Percentiles rank a stretch among this genome's conserved stretches.
Evolutionary conservation across 64 coral and sea anemone species (phyloP).

Genomic region (Platygyra sinensis): DNA sequence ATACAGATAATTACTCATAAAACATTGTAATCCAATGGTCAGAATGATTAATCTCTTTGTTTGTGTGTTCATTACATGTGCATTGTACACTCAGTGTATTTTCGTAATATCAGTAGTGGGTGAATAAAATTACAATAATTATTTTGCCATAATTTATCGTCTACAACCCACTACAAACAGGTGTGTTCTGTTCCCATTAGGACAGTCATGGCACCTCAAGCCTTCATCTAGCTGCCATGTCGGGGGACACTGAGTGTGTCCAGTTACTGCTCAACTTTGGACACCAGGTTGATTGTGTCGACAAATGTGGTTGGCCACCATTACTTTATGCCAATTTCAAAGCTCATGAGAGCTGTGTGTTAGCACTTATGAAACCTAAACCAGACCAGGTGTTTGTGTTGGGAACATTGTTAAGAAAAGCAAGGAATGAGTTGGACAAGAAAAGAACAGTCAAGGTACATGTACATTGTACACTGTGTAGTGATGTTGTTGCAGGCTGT

Average conservation of each 20-base stretch:
- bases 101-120: too few relatives aligned
- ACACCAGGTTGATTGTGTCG: slow-evolving; percentile 85
- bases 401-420: slow-evolving; percentile 64
- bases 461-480: background rate
- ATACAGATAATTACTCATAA: too few relatives aligned
- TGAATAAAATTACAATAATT: too few relatives aligned
- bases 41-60: too few relatives aligned
- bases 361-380: slow-evolving; percentile 96
- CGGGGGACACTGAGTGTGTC: slow-evolving; percentile 81
- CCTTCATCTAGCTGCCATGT: slow-evolving; percentile 88
- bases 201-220: slow-evolving; percentile 85
- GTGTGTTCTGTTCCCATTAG: background rate
- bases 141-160: too few relatives aligned
- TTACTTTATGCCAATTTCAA: slow-evolving; percentile 94
- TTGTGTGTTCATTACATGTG: too few relatives aligned
- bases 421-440: slow-evolving; percentile 62
- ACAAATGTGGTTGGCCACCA: slow-evolving; percentile 94
- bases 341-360: slow-evolving; percentile 91
- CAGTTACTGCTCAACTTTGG: slow-evolving; percentile 71
- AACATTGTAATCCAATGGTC: too few relatives aligned
- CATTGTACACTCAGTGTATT: too few relatives aligned
- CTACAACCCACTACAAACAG: background rate
- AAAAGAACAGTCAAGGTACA: slow-evolving; percentile 76
- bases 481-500: background rate
- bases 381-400: slow-evolving; percentile 91